Base-by-base conservation (phyloP, 1,140 invertebrate genomes). In the Calosoma granatense region DNA sequence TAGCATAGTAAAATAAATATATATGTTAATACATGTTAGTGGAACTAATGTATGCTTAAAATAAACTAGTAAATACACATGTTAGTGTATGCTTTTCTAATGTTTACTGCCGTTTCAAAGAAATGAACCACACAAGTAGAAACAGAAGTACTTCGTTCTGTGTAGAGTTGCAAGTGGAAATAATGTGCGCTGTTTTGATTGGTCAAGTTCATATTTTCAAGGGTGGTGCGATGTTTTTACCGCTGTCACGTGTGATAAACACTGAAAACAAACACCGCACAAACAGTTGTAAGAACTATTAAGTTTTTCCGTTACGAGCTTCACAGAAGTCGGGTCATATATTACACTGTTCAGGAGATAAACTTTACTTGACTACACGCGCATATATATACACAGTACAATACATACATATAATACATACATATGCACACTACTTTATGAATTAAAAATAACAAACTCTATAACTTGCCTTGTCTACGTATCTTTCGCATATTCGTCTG, bases 301-400 rank as follows among this genome's bases (percentile, higher is more conserved):
- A 47, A 47, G 41, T 47, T 47, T 47, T 47, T 47, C 41, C 41
- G 17, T 17, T 47, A 17, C 41, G 9, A 47, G 6, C 17, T 47
- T 12, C 41, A 47, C 41, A 17, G 41, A 17, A 47, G 6, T 6
- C 41, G 17, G 15, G 41, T 47, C 41, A 47, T 47, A 47, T 47
- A 47, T 47, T 47, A 47, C 41, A 47, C 41, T 47, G 41, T 47
- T 47, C 41, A 47, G 3, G 41, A 47, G 41, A 47, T 47, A 47
- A 47, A 47, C 3, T 47, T 12, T 17, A 47, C 41, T 47, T 30
- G 26, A 14, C 26, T 4, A 4, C 4, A 4, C 26, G 14, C 26
- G 26, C 26, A 47, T 4, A 47, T 47, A 12, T 17, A 47, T 47
- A 12, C 17, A 47, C n/a, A n/a, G n/a, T n/a, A n/a, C n/a, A n/a